Base-by-base conservation (phyloP, 1,140 invertebrate genomes). In the Asobara japonica region DNA sequence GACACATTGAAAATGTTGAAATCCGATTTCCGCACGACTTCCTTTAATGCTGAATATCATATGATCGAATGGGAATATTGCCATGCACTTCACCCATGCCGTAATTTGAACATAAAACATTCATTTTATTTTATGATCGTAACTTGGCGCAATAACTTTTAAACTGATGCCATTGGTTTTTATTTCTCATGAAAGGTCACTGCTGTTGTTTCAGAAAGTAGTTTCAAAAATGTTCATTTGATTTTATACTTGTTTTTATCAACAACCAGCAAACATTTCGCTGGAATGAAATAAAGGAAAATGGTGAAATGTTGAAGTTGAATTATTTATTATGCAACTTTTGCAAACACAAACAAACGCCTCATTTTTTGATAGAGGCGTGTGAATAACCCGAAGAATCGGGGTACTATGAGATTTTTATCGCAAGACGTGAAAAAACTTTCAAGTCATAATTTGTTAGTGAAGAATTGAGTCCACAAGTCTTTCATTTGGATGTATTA, bases 71-170 rank as follows among this genome's bases (percentile, higher is more conserved):
- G 65, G 11, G 41, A 38, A 67, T 27, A 45, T 67, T 38, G 41
- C 65, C 38, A 18, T 45, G 27, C 20, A 38, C 45, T 27, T 27
- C 65, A 27, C 38, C 18, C 25, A 25, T 45, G 41, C 41, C 16
- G 16, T 64, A 30, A 18, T 30, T 64, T 10, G 31, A 11, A 5
- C 64, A 68, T 76, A 62, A 75, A 65, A 71, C 74, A 80, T 29
- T 79, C 76, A 80, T 79, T 80, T 77, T 78, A 62, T 77, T 80
- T 79, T 79, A 80, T 74, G 78, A 80, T 71, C 69, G 67, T 56
- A 27, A 16, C 70, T 69, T 38, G 41, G 62, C 69, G 48, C 65
- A 51, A 56, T 56, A 27, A 56, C 51, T 56, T 56, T 56, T 27
- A 56, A 27, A 56, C 51, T 25, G 51, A 56, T 56, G 20, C 22